Conservation (phyloP, 2,797 vertebrate species). For the Novumbra hubbsi region DNA sequence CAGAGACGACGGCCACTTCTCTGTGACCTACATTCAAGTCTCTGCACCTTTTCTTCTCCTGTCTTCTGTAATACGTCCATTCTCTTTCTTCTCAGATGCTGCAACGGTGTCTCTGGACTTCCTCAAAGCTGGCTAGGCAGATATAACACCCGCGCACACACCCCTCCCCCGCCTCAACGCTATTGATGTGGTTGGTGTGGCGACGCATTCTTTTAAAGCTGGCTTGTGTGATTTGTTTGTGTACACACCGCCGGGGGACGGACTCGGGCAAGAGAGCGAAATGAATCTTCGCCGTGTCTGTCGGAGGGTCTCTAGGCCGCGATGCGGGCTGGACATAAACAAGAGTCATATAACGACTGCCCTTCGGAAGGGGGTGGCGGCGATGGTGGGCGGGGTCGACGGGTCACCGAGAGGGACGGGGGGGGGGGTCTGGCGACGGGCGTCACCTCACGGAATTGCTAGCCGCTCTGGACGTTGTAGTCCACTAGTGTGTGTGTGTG, state of each 20-base stretch:
- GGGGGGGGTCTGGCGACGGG: neutral
- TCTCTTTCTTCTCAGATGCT: constrained; percentile 5
- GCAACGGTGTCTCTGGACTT: constrained; percentile 3
- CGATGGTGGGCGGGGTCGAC: constrained; percentile 16
- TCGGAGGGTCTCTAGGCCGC: constrained; percentile 25
- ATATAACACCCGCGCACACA: neutral
- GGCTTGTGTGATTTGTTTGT: constrained; percentile 20
- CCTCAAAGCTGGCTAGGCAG: neutral
- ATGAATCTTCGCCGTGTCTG: neutral
- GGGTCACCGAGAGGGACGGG: constrained; percentile 8
- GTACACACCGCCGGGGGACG: neutral
- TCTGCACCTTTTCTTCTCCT: constrained; percentile 24
- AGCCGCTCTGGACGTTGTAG: constrained; percentile 41
- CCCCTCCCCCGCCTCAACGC: neutral
- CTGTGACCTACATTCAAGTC: constrained; percentile 55
- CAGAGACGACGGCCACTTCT: constrained; percentile 50
- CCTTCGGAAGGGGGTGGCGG: constrained; percentile 7
- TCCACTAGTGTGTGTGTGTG: constrained; percentile 26
- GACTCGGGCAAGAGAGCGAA: neutral
- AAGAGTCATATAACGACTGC: constrained; percentile 27
- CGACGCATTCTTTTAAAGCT: constrained; percentile 19
- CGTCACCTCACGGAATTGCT: constrained; percentile 13
- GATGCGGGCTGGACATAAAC: constrained; percentile 12
- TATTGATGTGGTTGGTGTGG: constrained; percentile 19
- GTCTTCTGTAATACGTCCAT: constrained; percentile 2